Conservation (phyloP, 2,113 vertebrate genomes). For the Nycticryphes semicollaris region DNA sequence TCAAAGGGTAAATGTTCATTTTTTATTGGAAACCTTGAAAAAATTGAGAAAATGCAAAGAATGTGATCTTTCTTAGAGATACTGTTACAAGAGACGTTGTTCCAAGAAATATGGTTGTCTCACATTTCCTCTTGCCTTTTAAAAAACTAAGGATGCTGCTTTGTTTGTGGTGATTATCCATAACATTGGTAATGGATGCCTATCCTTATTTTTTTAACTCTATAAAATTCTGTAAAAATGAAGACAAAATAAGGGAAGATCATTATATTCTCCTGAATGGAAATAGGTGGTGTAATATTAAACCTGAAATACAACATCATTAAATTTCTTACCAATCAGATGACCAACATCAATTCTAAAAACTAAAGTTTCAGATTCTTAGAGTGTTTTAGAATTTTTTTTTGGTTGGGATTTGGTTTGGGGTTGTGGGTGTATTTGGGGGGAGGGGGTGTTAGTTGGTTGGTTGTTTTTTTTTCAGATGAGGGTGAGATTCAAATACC, state of each 20-base stretch:
- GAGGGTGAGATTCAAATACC: neutral
- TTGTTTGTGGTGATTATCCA: neutral
- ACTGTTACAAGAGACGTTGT: neutral
- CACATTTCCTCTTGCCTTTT: neutral
- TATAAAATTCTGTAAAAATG: neutral
- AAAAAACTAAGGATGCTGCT: neutral
- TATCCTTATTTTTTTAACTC: neutral
- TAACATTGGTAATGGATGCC: neutral
- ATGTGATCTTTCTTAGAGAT: neutral
- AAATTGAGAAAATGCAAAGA: neutral
- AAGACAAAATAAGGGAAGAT: neutral
- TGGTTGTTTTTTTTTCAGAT: neutral
- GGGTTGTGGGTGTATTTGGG: too few relatives aligned
- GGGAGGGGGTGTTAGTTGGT: too few relatives aligned
- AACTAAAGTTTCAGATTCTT: neutral
- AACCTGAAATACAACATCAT: neutral
- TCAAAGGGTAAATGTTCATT: slow-evolving; percentile 65
- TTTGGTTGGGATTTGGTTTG: fast-evolving
- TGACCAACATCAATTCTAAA: neutral
- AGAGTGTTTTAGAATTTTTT: neutral
- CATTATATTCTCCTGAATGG: fast-evolving
- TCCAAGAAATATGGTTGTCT: neutral
- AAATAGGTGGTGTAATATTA: neutral
- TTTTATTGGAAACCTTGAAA: slow-evolving; percentile 3
- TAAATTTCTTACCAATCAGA: neutral